These are phyloP conservation scores for Tachyglossus aculeatus DNA, from an alignment of 2,797 vertebrate species.

Conservation along the genomic window DNA sequence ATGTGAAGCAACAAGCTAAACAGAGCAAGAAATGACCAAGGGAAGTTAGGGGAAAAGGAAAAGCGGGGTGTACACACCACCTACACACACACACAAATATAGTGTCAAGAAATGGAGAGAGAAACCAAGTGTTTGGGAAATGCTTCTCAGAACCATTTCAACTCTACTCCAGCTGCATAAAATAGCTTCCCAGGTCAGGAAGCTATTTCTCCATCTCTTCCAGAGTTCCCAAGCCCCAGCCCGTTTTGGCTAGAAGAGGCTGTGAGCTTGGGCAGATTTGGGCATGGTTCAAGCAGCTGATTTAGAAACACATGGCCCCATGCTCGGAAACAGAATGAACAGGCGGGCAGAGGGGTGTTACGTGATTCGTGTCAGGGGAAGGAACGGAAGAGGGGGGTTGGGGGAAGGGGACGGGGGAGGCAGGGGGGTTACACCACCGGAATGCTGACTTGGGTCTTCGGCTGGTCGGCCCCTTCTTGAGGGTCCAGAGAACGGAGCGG, in stretches of 20 bases:
- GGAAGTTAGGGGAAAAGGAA: neutral
- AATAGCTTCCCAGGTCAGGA: neutral
- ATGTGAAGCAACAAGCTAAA: neutral
- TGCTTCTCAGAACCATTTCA: neutral
- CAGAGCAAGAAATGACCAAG: neutral
- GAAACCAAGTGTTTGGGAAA: neutral
- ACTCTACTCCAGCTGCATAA: neutral
- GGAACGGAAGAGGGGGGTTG: slow-evolving; percentile 19
- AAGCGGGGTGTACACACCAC: neutral
- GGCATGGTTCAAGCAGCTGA: neutral
- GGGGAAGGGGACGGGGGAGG: slow-evolving; percentile 35
- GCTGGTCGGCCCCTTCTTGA: slow-evolving; percentile 81
- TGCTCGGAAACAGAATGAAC: neutral
- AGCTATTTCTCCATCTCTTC: neutral
- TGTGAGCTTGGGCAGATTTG: neutral
- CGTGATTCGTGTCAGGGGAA: slow-evolving; percentile 24
- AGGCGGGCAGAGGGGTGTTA: neutral
- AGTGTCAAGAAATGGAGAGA: neutral
- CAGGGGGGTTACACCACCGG: slow-evolving; percentile 67
- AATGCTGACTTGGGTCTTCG: slow-evolving; percentile 86
- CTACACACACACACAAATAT: neutral
- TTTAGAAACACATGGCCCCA: neutral
- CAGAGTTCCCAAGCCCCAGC: neutral
- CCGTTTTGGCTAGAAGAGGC: neutral
- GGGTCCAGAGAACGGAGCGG: slow-evolving; percentile 78